phyloP scores from a whole-genome alignment of 2,888 invertebrate genomes.

The Cremastinae sp. region DNA sequence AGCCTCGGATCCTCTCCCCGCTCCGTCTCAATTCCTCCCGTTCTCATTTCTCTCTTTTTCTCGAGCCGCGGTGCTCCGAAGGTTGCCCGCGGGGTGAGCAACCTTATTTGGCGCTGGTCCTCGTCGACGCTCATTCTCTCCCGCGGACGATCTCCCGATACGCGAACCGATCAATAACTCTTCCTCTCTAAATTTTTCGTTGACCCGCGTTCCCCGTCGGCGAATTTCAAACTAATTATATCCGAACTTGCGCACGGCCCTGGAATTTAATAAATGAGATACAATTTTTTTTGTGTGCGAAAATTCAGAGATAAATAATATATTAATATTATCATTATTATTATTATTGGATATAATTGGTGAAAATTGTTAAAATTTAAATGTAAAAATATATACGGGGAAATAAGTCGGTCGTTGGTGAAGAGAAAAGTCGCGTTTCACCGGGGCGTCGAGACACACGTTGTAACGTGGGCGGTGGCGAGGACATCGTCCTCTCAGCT shows the following conservation, averaged over 20 bases:
- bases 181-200: slow-evolving; percentile 19
- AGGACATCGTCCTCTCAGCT: slow-evolving; percentile 61
- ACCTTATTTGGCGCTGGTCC: slow-evolving; percentile 71
- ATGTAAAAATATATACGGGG: too few relatives aligned
- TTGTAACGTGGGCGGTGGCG: slow-evolving; percentile 63
- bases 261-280: too few relatives aligned
- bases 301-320: too few relatives aligned
- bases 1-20: slow-evolving; percentile 60
- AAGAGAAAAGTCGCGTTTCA: slow-evolving; percentile 34
- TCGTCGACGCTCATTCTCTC: slow-evolving; percentile 48
- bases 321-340: too few relatives aligned
- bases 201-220: slow-evolving; percentile 1
- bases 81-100: slow-evolving; percentile 67
- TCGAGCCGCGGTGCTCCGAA: slow-evolving; percentile 52
- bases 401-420: slow-evolving; percentile 22
- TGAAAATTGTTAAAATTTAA: too few relatives aligned
- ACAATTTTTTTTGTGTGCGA: too few relatives aligned
- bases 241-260: too few relatives aligned
- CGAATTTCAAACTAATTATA: slow-evolving; percentile 23
- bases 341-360: too few relatives aligned
- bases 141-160: slow-evolving; percentile 58
- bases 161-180: slow-evolving; percentile 39
- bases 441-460: slow-evolving; percentile 49
- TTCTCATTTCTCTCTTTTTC: slow-evolving; percentile 25
- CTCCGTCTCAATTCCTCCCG: slow-evolving; percentile 23